A percentile compares a stretch with the other conserved stretches of the same genome.
phyloP scores from a whole-genome alignment of 2,888 invertebrate genomes.

The Plemyria rubiginata region DNA sequence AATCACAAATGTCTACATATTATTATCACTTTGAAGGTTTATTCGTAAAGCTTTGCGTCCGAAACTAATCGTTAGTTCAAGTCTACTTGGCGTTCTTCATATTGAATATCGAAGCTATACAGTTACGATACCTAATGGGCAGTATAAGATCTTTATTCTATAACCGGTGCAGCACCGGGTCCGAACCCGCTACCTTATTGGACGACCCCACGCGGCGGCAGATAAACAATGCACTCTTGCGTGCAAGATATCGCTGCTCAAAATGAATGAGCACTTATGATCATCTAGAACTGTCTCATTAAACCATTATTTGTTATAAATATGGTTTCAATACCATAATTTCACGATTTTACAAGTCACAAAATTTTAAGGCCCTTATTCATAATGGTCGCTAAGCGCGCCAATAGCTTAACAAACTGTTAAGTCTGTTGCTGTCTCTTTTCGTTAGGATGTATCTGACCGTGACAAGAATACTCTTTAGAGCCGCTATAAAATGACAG shows the following conservation, averaged over 20 bases:
- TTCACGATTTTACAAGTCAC: too few species aligned
- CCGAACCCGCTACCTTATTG: conserved; percentile 69
- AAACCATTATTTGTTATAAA: too few species aligned
- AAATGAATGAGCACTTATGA: conserved; percentile 49
- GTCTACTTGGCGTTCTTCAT: background rate
- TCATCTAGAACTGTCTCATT: conserved; percentile 34
- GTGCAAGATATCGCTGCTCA: conserved; percentile 60
- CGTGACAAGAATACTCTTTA: too few species aligned
- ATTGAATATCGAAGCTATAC: conserved; percentile 29
- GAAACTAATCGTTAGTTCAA: background rate
- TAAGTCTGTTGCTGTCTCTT: too few species aligned
- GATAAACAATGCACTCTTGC: conserved; percentile 66
- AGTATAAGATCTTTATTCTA: conserved; percentile 43
- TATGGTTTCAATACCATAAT: too few species aligned
- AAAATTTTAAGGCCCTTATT: too few species aligned
- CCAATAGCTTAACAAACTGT: too few species aligned
- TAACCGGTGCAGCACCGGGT: conserved; percentile 50
- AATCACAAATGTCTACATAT: too few species aligned
- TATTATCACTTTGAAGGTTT: background rate
- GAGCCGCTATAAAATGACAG: too few species aligned
- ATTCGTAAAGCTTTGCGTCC: background rate
- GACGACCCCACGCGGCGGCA: conserved; percentile 66
- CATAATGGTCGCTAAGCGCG: too few species aligned
- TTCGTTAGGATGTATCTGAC: too few species aligned
- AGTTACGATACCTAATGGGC: conserved; percentile 31